Conservation (phyloP, 2,797 vertebrate genomes). For the Acanthurus tractus region DNA sequence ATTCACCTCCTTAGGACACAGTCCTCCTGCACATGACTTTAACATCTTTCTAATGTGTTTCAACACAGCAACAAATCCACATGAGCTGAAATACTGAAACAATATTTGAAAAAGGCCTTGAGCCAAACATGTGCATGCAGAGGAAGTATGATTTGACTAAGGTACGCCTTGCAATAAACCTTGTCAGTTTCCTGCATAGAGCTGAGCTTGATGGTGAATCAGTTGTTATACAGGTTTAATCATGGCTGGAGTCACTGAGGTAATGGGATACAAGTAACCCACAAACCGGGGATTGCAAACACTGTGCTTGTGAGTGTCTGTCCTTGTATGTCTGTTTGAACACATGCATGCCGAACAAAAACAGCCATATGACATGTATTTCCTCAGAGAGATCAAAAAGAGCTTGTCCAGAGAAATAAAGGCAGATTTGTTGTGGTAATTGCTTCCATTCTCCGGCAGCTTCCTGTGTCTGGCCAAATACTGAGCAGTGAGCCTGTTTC, state of each 20-base stretch:
- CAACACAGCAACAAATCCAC: conserved; percentile 35
- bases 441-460: conserved; percentile 73
- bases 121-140: conserved; percentile 38
- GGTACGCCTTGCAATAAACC: conserved; percentile 61
- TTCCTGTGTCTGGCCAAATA: conserved; percentile 74
- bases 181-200: conserved; percentile 49
- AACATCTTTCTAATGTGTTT: conserved; percentile 33
- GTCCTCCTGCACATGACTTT: conserved; percentile 7
- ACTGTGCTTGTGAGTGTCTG: conserved; percentile 5
- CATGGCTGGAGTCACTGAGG: conserved; percentile 43
- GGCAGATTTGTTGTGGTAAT: conserved; percentile 76
- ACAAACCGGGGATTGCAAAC: neutral
- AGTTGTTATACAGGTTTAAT: conserved; percentile 41
- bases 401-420: conserved; percentile 60
- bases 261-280: conserved; percentile 41
- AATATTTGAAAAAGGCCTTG: conserved; percentile 43
- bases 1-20: neutral
- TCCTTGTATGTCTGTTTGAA: conserved; percentile 22
- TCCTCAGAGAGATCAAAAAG: conserved; percentile 62
- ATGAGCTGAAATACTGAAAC: conserved; percentile 25
- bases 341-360: conserved; percentile 35
- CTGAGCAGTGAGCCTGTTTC: conserved; percentile 52
- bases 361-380: conserved; percentile 50
- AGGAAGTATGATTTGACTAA: conserved; percentile 42
- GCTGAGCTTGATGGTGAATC: conserved; percentile 45